Evolutionary conservation across 2,888 invertebrate genomes (phyloP).

Genomic region (Adelphocoris suturalis): DNA sequence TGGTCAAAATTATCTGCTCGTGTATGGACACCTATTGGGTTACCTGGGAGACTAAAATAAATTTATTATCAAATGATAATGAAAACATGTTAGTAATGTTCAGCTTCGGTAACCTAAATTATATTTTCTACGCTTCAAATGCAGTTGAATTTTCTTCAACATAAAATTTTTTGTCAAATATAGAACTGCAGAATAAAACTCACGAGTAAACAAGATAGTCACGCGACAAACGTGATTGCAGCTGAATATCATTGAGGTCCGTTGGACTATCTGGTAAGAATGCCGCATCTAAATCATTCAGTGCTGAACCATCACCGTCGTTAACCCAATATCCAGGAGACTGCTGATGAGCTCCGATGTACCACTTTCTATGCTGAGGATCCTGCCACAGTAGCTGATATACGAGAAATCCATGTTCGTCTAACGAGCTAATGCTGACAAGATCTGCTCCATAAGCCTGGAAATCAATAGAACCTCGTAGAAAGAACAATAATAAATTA

Average conservation of each 20-base stretch:
- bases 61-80: too few relatives aligned
- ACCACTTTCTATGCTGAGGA: constrained; percentile 92
- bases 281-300: constrained; percentile 89
- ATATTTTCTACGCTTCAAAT: too few relatives aligned
- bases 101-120: too few relatives aligned
- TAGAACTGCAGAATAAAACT: neutral
- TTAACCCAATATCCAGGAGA: constrained; percentile 89
- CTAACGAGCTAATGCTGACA: constrained; percentile 87
- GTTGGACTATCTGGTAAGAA: constrained; percentile 85
- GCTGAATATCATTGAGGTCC: constrained; percentile 76
- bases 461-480: constrained; percentile 66
- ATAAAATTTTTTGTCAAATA: too few relatives aligned
- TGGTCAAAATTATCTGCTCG: too few relatives aligned
- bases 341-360: constrained; percentile 88
- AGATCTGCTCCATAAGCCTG: constrained; percentile 90
- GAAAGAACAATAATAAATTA: too few relatives aligned
- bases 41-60: too few relatives aligned
- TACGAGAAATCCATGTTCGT: constrained; percentile 93
- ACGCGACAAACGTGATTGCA: constrained; percentile 77
- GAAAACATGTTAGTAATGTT: too few relatives aligned
- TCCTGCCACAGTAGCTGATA: constrained; percentile 90
- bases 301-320: constrained; percentile 89
- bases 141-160: too few relatives aligned
- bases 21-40: too few relatives aligned
- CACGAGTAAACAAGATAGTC: constrained; percentile 89